Evolutionary conservation across 2,113 vertebrate species (phyloP).

Genomic region (Campylomormyrus numenius): DNA sequence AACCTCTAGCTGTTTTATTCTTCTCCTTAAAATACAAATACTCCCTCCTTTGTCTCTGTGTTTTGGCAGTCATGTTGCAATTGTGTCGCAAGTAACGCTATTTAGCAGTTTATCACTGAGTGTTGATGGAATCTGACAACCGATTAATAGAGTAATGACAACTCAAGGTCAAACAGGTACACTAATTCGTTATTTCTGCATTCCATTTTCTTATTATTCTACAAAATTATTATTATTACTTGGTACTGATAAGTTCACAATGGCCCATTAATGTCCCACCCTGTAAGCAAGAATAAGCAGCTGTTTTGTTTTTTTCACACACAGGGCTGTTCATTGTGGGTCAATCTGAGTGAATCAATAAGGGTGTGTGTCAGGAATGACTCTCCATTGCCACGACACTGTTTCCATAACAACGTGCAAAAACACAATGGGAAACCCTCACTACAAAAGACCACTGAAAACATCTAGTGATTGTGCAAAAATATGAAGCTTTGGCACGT

Average conservation of each 20-base stretch:
- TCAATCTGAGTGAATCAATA: background rate
- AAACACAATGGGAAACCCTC: background rate
- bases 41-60: background rate
- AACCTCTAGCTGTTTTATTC: conserved; percentile 11
- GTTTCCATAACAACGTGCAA: background rate
- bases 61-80: conserved; percentile 30
- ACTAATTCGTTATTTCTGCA: background rate
- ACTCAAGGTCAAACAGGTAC: background rate
- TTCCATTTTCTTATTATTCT: background rate
- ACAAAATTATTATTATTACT: background rate
- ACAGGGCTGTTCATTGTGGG: background rate
- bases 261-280: background rate
- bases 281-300: background rate
- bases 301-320: background rate
- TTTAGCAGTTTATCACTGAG: conserved; percentile 15
- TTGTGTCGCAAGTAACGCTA: conserved; percentile 28
- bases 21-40: background rate
- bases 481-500: background rate
- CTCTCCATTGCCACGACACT: background rate
- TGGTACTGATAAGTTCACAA: background rate
- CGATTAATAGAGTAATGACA: background rate
- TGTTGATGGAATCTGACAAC: conserved; percentile 12
- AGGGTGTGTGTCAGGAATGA: background rate
- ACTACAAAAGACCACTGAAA: background rate
- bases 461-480: background rate